Percentiles rank a stretch among this genome's conserved stretches.
Conservation (phyloP, 2,888 invertebrate species). For the Eumacrocentrus americanus region DNA sequence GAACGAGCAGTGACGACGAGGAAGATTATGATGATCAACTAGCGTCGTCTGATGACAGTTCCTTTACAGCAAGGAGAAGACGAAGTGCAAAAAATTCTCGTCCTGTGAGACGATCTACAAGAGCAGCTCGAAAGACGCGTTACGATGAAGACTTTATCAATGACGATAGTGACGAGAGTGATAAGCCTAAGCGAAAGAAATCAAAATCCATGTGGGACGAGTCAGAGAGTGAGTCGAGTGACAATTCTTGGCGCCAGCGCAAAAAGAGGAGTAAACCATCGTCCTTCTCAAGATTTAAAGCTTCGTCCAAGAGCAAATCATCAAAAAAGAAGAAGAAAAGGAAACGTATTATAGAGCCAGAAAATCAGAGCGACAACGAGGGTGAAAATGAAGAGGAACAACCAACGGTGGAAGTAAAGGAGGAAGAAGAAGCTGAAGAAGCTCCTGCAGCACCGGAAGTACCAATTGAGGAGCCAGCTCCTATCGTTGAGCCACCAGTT, state of each 20-base stretch:
- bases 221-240: constrained; percentile 68
- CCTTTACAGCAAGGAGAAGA: constrained; percentile 62
- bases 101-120: constrained; percentile 65
- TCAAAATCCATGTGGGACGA: constrained; percentile 67
- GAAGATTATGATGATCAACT: constrained; percentile 66
- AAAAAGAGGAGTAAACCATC: constrained; percentile 60
- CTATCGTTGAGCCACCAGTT: neutral
- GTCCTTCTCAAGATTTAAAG: constrained; percentile 44
- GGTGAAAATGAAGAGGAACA: constrained; percentile 19
- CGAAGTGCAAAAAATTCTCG: constrained; percentile 61
- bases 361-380: constrained; percentile 60
- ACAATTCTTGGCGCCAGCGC: constrained; percentile 65
- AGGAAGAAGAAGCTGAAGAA: neutral
- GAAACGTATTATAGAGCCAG: constrained; percentile 57
- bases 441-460: neutral
- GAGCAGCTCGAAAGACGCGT: constrained; percentile 63
- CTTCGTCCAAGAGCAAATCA: constrained; percentile 55
- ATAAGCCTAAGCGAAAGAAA: constrained; percentile 65
- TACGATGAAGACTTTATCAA: constrained; percentile 68
- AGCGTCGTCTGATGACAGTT: constrained; percentile 67
- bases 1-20: constrained; percentile 71
- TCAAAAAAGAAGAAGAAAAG: constrained; percentile 62
- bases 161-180: constrained; percentile 66
- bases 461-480: neutral
- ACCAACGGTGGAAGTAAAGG: constrained; percentile 26